Evolutionary conservation across 2,888 invertebrate genomes (phyloP).

Genomic region (Elegia similella): DNA sequence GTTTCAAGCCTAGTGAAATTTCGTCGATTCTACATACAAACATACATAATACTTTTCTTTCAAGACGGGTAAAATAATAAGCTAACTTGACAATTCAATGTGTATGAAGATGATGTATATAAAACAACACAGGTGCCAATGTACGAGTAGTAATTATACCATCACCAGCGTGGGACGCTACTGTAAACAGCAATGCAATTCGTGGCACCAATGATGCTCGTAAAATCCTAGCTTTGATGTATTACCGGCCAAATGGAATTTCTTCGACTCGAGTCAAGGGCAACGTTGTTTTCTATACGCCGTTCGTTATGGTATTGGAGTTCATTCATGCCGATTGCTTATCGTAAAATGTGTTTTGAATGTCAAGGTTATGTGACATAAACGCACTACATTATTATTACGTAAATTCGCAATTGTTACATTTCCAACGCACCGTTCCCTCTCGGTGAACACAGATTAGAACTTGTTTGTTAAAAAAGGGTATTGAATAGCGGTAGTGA

Average conservation of each 20-base stretch:
- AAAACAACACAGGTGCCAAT: constrained; percentile 13
- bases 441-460: not conserved
- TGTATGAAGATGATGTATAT: not conserved
- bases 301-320: constrained; percentile 16
- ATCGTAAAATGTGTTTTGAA: not conserved
- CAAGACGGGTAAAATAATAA: not conserved
- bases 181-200: constrained; percentile 38
- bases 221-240: constrained; percentile 52
- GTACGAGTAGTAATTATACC: constrained; percentile 30
- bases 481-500: too few relatives aligned
- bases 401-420: too few relatives aligned
- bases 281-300: constrained; percentile 6
- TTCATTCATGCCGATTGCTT: not conserved
- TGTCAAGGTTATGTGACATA: not conserved
- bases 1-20: constrained; percentile 16
- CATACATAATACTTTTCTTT: too few relatives aligned
- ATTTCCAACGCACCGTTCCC: too few relatives aligned
- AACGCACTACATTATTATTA: not conserved
- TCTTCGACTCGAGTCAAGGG: constrained; percentile 3
- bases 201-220: constrained; percentile 41
- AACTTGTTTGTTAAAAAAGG: not conserved
- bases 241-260: constrained; percentile 17
- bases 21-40: not conserved
- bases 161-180: constrained; percentile 26
- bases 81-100: not conserved